phyloP scores from a whole-genome alignment of 2,113 vertebrate species.

The Elephantulus edwardii region DNA sequence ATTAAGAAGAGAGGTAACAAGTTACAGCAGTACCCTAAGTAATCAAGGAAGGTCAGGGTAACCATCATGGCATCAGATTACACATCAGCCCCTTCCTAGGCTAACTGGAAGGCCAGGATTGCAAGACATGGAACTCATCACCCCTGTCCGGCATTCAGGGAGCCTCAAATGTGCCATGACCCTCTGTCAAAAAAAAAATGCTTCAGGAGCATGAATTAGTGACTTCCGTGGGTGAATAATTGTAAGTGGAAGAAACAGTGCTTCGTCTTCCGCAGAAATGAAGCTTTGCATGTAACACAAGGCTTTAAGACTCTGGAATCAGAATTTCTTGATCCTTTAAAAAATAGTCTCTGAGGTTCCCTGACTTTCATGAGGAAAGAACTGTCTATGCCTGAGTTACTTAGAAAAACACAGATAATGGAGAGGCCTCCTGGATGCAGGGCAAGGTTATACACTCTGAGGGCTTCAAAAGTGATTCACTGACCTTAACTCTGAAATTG shows the following conservation, averaged over 20 bases:
- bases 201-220: slow-evolving; percentile 82
- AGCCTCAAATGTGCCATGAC: slow-evolving; percentile 67
- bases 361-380: slow-evolving; percentile 6
- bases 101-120: not conserved
- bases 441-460: not conserved
- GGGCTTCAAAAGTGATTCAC: not conserved
- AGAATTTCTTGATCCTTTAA: slow-evolving; percentile 19
- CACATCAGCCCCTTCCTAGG: slow-evolving; percentile 69
- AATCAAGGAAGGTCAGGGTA: fast-evolving
- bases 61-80: slow-evolving; percentile 78
- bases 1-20: not conserved
- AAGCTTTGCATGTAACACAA: slow-evolving; percentile 77
- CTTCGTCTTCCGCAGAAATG: slow-evolving; percentile 81
- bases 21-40: not conserved
- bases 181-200: slow-evolving; percentile 73
- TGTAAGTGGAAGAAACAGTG: slow-evolving; percentile 70
- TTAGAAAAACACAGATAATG: not conserved
- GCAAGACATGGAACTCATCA: slow-evolving; percentile 78
- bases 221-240: slow-evolving; percentile 80
- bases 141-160: slow-evolving; percentile 80
- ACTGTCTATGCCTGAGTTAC: not conserved
- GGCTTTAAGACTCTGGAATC: slow-evolving; percentile 65
- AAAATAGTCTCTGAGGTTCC: not conserved
- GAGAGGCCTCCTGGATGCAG: too few species aligned
- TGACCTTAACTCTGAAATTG: not conserved